Evolutionary conservation across 1,140 invertebrate species (phyloP).

Genomic region (Rhynchophorus ferrugineus): DNA sequence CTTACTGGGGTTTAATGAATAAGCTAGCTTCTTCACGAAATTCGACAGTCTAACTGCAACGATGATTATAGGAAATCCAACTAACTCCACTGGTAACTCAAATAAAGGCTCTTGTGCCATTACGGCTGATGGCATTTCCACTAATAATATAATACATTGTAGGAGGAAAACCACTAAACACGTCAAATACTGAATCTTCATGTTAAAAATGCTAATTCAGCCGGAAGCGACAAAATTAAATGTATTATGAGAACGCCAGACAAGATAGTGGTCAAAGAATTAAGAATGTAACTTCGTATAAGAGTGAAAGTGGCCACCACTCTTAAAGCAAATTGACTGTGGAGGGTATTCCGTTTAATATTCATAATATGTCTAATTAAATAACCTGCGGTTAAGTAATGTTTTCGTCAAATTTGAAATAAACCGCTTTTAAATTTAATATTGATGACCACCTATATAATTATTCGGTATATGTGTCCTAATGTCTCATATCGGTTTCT

Average conservation of each 20-base stretch:
- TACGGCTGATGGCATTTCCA: conserved; percentile 24
- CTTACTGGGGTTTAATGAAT: conserved; percentile 75
- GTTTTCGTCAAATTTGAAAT: not conserved
- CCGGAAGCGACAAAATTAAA: not conserved
- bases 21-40: conserved; percentile 74
- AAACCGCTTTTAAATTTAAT: not conserved
- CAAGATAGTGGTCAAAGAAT: conserved; percentile 18
- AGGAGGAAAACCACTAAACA: conserved; percentile 9
- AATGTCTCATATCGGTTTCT: too few species aligned
- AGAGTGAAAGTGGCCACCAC: conserved; percentile 36
- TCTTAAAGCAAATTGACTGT: conserved; percentile 15
- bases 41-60: conserved; percentile 70
- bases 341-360: conserved; percentile 18
- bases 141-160: conserved; percentile 10
- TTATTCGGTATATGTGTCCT: too few species aligned
- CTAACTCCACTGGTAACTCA: conserved; percentile 69
- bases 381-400: conserved; percentile 14
- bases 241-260: conserved; percentile 14
- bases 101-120: conserved; percentile 54
- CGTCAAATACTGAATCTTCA: conserved; percentile 9
- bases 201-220: not conserved
- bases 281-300: conserved; percentile 14
- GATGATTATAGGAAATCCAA: conserved; percentile 77
- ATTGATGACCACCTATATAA: not conserved
- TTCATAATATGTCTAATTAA: conserved; percentile 18